Evolutionary conservation across 2,888 invertebrate species (phyloP).

Genomic region (Brachynemurus nebulosus): DNA sequence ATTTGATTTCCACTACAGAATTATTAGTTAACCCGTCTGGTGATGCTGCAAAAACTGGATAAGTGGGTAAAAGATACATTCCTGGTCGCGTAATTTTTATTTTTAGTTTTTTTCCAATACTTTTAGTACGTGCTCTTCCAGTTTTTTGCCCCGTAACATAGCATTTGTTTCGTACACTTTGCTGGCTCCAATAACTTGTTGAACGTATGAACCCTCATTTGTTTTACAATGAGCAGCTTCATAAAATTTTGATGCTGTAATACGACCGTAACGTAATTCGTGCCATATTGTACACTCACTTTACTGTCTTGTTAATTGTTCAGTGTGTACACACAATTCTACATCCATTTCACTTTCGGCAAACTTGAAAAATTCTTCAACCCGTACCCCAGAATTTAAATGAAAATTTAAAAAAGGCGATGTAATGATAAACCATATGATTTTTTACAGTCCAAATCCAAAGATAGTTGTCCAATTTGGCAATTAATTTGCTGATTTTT

Average conservation of each 20-base stretch:
- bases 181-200: no score
- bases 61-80: no score
- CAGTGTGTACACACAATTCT: not conserved
- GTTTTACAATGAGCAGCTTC: not conserved
- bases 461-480: slow-evolving; percentile 10
- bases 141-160: no score
- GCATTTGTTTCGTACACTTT: no score
- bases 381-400: not conserved
- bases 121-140: no score
- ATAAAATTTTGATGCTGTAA: no score
- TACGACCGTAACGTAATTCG: not conserved
- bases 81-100: no score
- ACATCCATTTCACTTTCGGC: not conserved
- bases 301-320: not conserved
- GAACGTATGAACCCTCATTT: not conserved
- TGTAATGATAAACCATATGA: slow-evolving; percentile 9
- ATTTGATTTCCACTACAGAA: not conserved
- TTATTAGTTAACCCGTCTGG: not conserved
- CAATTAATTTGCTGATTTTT: slow-evolving; percentile 8
- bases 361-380: not conserved
- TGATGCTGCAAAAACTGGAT: no score
- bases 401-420: slow-evolving; percentile 5
- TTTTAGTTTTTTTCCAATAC: no score
- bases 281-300: not conserved
- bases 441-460: slow-evolving; percentile 9